Evolutionary conservation across 2,888 invertebrate species (phyloP).

Genomic region (Deilephila porcellus): DNA sequence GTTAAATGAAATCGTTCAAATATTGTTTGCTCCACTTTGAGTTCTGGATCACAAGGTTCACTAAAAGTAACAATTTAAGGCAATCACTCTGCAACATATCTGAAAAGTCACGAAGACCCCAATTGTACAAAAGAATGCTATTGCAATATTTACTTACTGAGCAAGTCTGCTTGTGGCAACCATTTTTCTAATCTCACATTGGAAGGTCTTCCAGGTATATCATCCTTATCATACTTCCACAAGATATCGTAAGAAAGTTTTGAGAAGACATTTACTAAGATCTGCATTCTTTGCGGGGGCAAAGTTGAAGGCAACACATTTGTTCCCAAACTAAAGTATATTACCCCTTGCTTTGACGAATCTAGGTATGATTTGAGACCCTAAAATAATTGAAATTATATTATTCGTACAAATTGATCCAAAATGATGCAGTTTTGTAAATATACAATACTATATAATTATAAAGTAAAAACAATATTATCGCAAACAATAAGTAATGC

Average conservation of each 20-base stretch:
- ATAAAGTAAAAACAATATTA: no score
- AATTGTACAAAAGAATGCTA: no score
- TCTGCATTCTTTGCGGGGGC: conserved; percentile 7
- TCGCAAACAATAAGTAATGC: no score
- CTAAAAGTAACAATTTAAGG: no score
- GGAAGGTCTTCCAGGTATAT: conserved; percentile 37
- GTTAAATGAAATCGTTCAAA: no score
- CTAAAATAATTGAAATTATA: background rate
- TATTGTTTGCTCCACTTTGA: no score
- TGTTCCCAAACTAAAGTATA: background rate
- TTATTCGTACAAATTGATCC: background rate
- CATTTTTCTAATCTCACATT: conserved; percentile 22
- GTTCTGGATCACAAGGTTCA: no score
- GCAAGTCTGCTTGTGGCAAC: conserved; percentile 23
- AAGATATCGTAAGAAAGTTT: conserved; percentile 62
- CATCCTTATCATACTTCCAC: conserved; percentile 66
- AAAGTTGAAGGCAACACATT: background rate
- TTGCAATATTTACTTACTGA: background rate
- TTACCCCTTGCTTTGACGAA: background rate
- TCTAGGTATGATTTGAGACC: background rate
- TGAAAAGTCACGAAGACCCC: no score
- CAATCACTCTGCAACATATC: no score
- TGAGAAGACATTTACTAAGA: conserved; percentile 10
- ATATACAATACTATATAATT: no score
- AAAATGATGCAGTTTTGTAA: no score